These are phyloP conservation scores for Nothura maculosa DNA, from an alignment of 2,797 vertebrate genomes.

Conservation along the genomic window DNA sequence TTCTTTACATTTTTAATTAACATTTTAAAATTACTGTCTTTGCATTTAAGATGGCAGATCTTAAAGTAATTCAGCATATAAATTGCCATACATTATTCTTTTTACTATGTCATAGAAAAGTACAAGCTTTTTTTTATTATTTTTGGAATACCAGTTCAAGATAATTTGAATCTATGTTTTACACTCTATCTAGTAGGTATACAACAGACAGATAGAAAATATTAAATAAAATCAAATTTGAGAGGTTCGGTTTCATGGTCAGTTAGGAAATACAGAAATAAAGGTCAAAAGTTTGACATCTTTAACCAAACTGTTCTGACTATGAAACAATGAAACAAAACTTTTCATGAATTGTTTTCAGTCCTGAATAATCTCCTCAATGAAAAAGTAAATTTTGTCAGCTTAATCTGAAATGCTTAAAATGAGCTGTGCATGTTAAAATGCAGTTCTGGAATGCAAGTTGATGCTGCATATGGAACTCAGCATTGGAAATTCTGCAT, in stretches of 20 bases:
- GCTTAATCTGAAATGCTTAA: not conserved
- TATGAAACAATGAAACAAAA: not conserved
- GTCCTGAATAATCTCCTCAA: not conserved
- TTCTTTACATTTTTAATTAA: constrained; percentile 46
- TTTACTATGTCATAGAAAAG: not conserved
- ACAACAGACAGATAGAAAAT: not conserved
- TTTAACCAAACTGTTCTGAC: not conserved
- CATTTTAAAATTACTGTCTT: constrained; percentile 9
- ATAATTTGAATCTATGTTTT: not conserved
- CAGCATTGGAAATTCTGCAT: not conserved
- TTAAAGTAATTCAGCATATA: constrained; percentile 17
- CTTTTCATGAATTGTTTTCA: not conserved
- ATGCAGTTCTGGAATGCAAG: not conserved
- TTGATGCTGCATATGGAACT: too few species aligned
- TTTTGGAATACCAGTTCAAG: not conserved
- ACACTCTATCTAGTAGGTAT: not conserved
- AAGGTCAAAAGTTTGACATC: not conserved
- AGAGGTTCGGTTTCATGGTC: not conserved
- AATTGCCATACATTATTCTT: not conserved
- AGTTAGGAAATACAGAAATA: not conserved
- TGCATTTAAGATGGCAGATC: constrained; percentile 19
- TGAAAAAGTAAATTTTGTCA: not conserved
- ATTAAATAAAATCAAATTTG: not conserved
- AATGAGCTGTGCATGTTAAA: not conserved
- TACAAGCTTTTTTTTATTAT: not conserved